Conservation (phyloP, 2,888 invertebrate genomes). For the Hermaeophaga mercurialis region DNA sequence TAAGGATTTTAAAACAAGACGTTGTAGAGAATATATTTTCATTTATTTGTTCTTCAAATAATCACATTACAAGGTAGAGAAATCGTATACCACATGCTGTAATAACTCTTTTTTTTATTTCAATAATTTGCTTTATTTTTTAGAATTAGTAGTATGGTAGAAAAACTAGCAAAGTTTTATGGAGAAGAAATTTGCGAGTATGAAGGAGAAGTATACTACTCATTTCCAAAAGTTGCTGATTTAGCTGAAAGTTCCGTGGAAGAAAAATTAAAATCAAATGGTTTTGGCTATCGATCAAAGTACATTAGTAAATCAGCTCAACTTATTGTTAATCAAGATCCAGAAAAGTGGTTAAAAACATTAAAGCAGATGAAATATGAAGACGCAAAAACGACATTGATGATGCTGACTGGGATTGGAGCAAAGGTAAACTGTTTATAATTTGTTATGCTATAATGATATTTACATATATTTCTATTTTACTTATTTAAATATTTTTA, state of each 20-base stretch:
- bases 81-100: too few species aligned
- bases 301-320: slow-evolving; percentile 80
- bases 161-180: slow-evolving; percentile 81
- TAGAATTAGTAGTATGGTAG: slow-evolving; percentile 90
- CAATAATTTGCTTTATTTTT: slow-evolving; percentile 14
- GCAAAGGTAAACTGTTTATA: slow-evolving; percentile 72
- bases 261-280: slow-evolving; percentile 69
- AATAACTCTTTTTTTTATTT: too few species aligned
- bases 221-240: slow-evolving; percentile 79
- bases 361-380: slow-evolving; percentile 72
- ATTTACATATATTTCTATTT: too few species aligned
- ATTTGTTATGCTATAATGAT: too few species aligned
- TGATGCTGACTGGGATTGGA: slow-evolving; percentile 86
- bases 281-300: slow-evolving; percentile 88
- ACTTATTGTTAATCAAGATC: slow-evolving; percentile 68
- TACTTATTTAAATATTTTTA: too few species aligned
- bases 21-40: slow-evolving; percentile 92
- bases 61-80: slow-evolving; percentile 82
- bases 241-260: slow-evolving; percentile 71
- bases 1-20: slow-evolving; percentile 90
- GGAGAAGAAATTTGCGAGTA: slow-evolving; percentile 75
- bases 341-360: slow-evolving; percentile 72
- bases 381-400: slow-evolving; percentile 74
- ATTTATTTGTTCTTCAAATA: slow-evolving; percentile 97
- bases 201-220: slow-evolving; percentile 69